phyloP scores from a whole-genome alignment of 1,140 invertebrate genomes.

The Nasonia longicornis region DNA sequence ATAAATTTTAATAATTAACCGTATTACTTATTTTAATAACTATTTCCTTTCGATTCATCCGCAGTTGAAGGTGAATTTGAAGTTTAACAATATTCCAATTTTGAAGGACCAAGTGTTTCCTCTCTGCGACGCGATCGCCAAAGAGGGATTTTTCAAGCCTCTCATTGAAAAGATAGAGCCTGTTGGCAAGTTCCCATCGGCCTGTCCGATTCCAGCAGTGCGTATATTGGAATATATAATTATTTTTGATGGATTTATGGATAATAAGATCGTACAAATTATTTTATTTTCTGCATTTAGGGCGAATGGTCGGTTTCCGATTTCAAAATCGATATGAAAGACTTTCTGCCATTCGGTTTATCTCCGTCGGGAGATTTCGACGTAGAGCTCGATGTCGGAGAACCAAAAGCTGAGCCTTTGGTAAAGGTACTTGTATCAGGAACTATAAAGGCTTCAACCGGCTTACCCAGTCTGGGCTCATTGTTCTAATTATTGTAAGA shows the following conservation, averaged over 20 bases:
- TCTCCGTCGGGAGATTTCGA: conserved; percentile 18
- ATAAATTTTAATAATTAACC: neutral
- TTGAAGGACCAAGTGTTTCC: neutral
- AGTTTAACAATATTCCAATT: conserved; percentile 17
- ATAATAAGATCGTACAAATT: neutral
- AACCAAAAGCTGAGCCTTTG: neutral
- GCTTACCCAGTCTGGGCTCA: neutral
- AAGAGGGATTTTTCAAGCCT: conserved; percentile 14
- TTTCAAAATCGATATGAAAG: neutral
- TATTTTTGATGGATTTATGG: too few relatives aligned
- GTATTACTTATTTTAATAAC: neutral
- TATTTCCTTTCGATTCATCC: conserved; percentile 5
- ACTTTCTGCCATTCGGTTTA: conserved; percentile 9
- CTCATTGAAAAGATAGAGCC: neutral
- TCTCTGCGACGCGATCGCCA: conserved; percentile 20
- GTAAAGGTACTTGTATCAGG: neutral
- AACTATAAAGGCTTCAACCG: neutral
- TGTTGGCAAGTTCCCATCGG: neutral
- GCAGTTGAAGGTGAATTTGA: conserved; percentile 7
- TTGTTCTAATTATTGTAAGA: neutral
- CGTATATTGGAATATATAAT: conserved; percentile 1
- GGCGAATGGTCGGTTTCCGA: neutral
- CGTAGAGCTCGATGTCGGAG: neutral
- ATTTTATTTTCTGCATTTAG: conserved; percentile 15
- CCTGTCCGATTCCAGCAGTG: conserved; percentile 26